Evolutionary conservation across 1,140 invertebrate genomes (phyloP).

Genomic region (Sitophilus oryzae): DNA sequence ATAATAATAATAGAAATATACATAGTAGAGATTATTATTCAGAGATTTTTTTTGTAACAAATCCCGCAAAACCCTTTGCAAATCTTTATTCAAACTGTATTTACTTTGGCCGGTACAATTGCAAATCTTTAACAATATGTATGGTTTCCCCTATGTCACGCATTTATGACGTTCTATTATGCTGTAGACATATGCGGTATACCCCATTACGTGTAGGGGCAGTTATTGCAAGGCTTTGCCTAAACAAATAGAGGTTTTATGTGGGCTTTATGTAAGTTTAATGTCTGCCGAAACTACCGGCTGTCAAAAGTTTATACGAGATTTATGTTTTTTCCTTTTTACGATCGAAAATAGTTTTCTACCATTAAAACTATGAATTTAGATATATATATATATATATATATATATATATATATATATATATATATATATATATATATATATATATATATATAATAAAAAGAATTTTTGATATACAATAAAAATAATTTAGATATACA

Average conservation of each 20-base stretch:
- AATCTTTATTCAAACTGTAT: neutral
- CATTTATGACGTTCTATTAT: neutral
- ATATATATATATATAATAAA: too few relatives aligned
- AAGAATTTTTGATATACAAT: too few relatives aligned
- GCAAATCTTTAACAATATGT: neutral
- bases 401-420: too few relatives aligned
- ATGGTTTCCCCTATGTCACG: neutral
- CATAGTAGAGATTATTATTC: too few relatives aligned
- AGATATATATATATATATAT: too few relatives aligned
- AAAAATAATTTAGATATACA: too few relatives aligned
- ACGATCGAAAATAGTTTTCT: too few relatives aligned
- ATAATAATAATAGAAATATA: too few relatives aligned
- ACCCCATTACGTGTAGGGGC: constrained; percentile 16
- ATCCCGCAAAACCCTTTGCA: neutral
- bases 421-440: too few relatives aligned
- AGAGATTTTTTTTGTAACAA: too few relatives aligned
- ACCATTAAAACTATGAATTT: too few relatives aligned
- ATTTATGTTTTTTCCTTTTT: neutral
- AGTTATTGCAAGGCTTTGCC: constrained; percentile 11
- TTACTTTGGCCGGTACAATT: neutral
- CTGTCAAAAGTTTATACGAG: neutral
- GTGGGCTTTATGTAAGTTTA: neutral
- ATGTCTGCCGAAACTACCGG: neutral
- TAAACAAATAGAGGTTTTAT: constrained; percentile 10
- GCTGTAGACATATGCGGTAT: constrained; percentile 9